Base-by-base conservation (phyloP, 92 coral and sea anemone genomes). In the Porites divaricata region DNA sequence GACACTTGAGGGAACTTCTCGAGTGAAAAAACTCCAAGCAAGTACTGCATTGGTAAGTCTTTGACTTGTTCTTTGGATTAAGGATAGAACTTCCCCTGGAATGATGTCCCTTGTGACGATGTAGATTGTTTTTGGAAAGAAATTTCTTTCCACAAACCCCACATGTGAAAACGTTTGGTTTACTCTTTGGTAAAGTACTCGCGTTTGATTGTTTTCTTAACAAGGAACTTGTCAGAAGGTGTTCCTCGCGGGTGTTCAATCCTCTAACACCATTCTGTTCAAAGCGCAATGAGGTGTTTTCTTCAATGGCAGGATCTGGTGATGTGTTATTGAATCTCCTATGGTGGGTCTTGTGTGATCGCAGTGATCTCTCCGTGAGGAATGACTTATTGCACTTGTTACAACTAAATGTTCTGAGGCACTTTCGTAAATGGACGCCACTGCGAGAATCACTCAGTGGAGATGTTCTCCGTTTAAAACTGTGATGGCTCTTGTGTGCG, bases 291-390 rank as follows among this genome's bases (percentile, higher is more conserved):
- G 80, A 28, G 15, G 57, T 45, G 24, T 25, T 59, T 75, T 64
- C 28, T 13, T 2, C 17, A 50, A 45, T 26, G 45, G 22, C 23
- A 50, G 64, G 52, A 15, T 78, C 51, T 5, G 16, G 45, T 5
- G 49, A 57, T 20, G 35, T 15, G 21, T 9, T 19, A 80, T n/a
- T 56, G 8, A 7, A 41, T 45, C 78, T 74, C 2, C 78, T 17
- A 28, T 81, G 86, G 78, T 81, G 78, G 11, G 78, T 6, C 52
- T 69, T 81, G 85, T 81, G 85, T 2, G 85, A 41, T n/a, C 71
- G 68, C 24, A 81, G 22, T 21, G 85, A 81, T 8, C 61, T 57
- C 53, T 41, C 59, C 24, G 67, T 81, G 22, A 2, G 20, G 41
- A 81, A 81, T 5, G 78, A 35, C 35, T 81, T 71, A 41, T 41